These are phyloP conservation scores for Echinops telfairi DNA, from an alignment of 2,113 vertebrate species.

Conservation along the genomic window DNA sequence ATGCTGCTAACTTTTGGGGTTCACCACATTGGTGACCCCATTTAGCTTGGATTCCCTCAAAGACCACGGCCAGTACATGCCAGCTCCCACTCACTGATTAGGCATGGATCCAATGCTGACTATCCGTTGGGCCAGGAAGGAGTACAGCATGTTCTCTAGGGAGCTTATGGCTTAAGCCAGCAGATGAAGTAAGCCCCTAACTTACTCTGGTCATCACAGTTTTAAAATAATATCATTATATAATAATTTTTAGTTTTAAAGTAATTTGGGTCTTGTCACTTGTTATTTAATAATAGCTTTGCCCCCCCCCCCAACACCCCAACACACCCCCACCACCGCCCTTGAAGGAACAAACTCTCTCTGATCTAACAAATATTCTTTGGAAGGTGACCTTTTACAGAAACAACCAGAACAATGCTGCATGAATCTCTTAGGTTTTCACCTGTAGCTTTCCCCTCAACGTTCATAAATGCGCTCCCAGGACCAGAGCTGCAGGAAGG, in stretches of 20 bases:
- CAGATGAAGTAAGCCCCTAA: background rate
- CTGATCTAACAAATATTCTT: background rate
- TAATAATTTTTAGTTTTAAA: background rate
- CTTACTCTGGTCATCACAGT: background rate
- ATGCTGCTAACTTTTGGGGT: background rate
- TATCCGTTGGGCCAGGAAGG: background rate
- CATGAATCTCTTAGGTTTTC: background rate
- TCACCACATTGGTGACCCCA: accelerated
- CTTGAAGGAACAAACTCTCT: background rate
- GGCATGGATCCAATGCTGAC: background rate
- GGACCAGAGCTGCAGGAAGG: background rate
- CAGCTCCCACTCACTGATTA: background rate
- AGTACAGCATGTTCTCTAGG: background rate
- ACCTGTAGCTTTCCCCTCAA: background rate
- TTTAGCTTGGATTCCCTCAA: background rate
- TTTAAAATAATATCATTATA: background rate
- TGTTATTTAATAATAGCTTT: background rate
- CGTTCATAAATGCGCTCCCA: background rate
- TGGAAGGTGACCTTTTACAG: background rate
- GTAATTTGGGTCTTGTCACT: background rate
- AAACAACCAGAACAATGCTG: background rate
- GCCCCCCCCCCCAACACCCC: too few relatives aligned
- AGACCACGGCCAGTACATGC: accelerated
- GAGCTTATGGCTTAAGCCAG: background rate
- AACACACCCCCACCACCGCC: too few relatives aligned